A percentile compares a stretch with the other conserved stretches of the same genome.
phyloP scores from a whole-genome alignment of 2,113 vertebrate species.

The Apaloderma vittatum region DNA sequence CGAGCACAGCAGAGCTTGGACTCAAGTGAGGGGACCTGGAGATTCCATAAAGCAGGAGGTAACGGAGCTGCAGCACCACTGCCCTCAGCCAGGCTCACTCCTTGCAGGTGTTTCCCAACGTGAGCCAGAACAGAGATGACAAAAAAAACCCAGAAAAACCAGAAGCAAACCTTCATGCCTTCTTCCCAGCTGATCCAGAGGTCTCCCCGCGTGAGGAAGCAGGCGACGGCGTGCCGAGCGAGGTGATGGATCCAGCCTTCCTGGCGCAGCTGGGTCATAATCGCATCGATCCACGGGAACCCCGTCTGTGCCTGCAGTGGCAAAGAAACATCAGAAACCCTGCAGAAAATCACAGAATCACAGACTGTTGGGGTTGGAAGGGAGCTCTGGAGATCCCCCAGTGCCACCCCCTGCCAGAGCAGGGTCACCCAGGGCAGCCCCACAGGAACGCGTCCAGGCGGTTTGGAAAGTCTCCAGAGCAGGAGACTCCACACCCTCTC shows the following conservation, averaged over 20 bases:
- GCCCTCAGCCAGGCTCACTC: background rate
- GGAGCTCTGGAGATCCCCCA: background rate
- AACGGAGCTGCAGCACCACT: background rate
- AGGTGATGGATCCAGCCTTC: constrained; percentile 98
- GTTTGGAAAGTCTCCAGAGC: too few species aligned
- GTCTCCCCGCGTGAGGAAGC: constrained; percentile 93
- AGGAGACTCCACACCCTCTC: too few species aligned
- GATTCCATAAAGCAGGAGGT: background rate
- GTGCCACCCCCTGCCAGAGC: background rate
- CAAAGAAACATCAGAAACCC: constrained; percentile 80
- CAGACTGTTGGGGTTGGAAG: background rate
- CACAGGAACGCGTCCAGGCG: too few species aligned
- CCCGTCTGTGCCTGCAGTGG: constrained; percentile 84
- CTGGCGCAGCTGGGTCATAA: constrained; percentile 95
- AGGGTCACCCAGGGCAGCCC: background rate
- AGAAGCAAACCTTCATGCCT: constrained; percentile 88
- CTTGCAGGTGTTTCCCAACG: background rate
- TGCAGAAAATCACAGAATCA: constrained; percentile 46
- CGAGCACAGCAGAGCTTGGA: background rate
- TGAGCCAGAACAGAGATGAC: background rate
- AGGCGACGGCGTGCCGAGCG: constrained; percentile 92
- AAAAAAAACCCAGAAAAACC: background rate
- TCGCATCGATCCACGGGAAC: constrained; percentile 96
- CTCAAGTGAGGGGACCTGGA: accelerated
- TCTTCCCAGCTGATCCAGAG: constrained; percentile 98